Percentiles rank a stretch among this genome's conserved stretches.
These are phyloP conservation scores for Habroteleia sp. DNA, from an alignment of 2,888 invertebrate species.

Conservation along the genomic window DNA sequence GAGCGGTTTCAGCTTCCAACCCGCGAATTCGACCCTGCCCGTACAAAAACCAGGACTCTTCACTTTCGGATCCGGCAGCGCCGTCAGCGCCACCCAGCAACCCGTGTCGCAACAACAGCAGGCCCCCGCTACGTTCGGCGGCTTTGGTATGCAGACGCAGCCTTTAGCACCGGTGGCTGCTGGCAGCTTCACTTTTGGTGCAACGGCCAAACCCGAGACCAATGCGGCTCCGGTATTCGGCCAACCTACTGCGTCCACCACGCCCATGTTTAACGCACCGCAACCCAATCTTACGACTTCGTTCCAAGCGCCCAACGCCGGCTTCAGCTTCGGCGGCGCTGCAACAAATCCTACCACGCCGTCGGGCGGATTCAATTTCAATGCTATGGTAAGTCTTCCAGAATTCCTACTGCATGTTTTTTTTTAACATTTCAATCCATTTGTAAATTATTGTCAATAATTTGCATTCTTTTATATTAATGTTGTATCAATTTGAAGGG, in stretches of 20 bases:
- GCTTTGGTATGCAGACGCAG: constrained; percentile 67
- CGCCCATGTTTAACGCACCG: constrained; percentile 72
- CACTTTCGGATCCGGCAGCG: constrained; percentile 69
- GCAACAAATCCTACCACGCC: constrained; percentile 64
- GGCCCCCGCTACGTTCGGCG: constrained; percentile 22
- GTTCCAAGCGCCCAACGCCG: constrained; percentile 61
- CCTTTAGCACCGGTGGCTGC: constrained; percentile 48
- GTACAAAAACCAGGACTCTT: constrained; percentile 60
- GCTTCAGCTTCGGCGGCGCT: constrained; percentile 73
- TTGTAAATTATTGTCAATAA: no score
- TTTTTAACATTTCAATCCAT: no score
- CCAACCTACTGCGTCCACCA: constrained; percentile 64
- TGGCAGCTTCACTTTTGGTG: constrained; percentile 71
- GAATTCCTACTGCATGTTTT: no score
- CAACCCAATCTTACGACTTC: constrained; percentile 20
- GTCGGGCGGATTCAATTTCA: constrained; percentile 72
- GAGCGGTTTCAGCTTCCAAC: constrained; percentile 69
- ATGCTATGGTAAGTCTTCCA: constrained; percentile 59
- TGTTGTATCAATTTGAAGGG: no score
- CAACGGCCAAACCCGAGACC: constrained; percentile 69
- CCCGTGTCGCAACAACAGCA: background rate
- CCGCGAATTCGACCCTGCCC: constrained; percentile 62
- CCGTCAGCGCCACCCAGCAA: constrained; percentile 46
- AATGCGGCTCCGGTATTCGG: constrained; percentile 67
- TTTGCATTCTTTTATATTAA: no score